A percentile compares a stretch with the other conserved stretches of the same genome.
Evolutionary conservation across 2,113 vertebrate genomes (phyloP).

Genomic region (Scolopax mira): DNA sequence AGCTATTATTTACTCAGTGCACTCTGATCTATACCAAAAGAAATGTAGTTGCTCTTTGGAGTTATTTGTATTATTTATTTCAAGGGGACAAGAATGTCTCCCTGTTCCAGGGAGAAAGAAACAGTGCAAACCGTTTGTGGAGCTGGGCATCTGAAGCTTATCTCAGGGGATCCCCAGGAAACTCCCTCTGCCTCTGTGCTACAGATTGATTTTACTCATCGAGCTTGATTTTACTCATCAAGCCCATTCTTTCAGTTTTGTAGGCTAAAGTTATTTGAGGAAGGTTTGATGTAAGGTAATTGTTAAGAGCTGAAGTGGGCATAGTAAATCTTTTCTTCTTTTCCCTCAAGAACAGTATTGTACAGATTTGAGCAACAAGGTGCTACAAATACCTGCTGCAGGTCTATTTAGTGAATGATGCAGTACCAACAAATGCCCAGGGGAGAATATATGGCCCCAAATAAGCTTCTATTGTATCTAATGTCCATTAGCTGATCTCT

Average conservation of each 20-base stretch:
- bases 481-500: not conserved
- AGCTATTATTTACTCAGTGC: constrained; percentile 5
- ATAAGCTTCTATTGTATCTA: not conserved
- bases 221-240: not conserved
- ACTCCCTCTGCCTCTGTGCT: not conserved
- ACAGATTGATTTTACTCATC: not conserved
- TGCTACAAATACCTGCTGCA: not conserved
- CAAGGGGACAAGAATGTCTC: not conserved
- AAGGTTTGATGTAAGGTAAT: not conserved
- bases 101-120: not conserved
- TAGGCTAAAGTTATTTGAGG: not conserved
- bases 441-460: not conserved
- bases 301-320: not conserved
- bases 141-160: not conserved
- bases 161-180: not conserved
- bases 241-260: not conserved
- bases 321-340: not conserved
- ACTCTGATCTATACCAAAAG: not conserved
- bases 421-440: not conserved
- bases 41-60: not conserved
- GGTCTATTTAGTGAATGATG: not conserved
- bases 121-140: not conserved
- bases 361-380: not conserved
- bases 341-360: not conserved
- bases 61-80: constrained; percentile 12